Percentiles rank a stretch among this genome's conserved stretches.
phyloP scores from a whole-genome alignment of 2,888 invertebrate genomes.

The Drosophila neotestacea region DNA sequence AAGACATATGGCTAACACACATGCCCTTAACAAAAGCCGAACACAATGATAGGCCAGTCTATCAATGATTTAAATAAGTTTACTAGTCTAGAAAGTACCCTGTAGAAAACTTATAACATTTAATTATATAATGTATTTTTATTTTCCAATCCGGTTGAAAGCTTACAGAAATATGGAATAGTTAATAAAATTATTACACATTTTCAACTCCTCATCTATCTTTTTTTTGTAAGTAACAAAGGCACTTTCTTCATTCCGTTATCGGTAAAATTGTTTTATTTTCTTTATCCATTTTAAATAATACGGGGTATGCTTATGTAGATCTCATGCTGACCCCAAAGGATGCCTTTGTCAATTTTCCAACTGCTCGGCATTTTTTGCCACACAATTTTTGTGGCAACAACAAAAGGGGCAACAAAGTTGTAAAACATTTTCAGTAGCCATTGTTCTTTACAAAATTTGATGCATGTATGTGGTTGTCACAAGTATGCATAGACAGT shows the following conservation, averaged over 20 bases:
- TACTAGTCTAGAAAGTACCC: background rate
- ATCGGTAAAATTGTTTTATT: background rate
- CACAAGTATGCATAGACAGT: constrained; percentile 6
- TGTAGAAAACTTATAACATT: background rate
- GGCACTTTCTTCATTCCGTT: no score
- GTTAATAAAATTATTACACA: no score
- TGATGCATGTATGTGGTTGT: constrained; percentile 22
- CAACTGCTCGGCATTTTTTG: constrained; percentile 31
- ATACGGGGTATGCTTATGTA: background rate
- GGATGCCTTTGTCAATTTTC: constrained; percentile 51
- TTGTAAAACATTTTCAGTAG: constrained; percentile 33
- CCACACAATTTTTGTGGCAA: constrained; percentile 31
- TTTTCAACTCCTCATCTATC: no score
- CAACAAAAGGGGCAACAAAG: constrained; percentile 46
- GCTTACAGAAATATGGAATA: no score
- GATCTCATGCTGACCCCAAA: constrained; percentile 24
- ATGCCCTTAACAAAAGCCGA: constrained; percentile 38
- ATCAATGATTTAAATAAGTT: constrained; percentile 14
- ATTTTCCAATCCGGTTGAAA: no score
- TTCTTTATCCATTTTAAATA: background rate
- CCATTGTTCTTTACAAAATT: constrained; percentile 49
- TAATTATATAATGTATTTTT: no score
- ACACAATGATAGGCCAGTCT: constrained; percentile 26
- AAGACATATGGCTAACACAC: constrained; percentile 36
- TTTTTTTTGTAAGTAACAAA: no score